phyloP scores from a whole-genome alignment of 2,113 vertebrate species.

The Pomatorhinus ruficollis region DNA sequence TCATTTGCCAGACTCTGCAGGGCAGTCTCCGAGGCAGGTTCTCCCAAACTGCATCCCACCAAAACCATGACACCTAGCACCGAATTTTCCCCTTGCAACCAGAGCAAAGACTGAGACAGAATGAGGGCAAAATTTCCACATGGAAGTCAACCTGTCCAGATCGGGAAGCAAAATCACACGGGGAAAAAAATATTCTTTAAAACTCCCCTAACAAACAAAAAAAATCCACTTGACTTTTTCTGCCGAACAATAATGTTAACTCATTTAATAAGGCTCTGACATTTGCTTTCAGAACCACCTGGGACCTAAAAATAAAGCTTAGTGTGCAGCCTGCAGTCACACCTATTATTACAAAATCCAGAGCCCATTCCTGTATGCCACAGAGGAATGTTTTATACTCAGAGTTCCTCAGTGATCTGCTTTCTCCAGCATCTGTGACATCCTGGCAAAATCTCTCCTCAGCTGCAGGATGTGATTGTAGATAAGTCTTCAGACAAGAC shows the following conservation, averaged over 20 bases:
- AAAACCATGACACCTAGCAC: neutral
- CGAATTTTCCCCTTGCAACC: neutral
- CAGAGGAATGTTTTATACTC: neutral
- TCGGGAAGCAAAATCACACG: neutral
- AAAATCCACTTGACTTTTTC: neutral
- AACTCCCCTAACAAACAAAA: neutral
- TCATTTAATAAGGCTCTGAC: constrained; percentile 37
- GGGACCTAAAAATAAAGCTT: constrained; percentile 25
- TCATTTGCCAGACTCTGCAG: neutral
- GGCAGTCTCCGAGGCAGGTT: neutral
- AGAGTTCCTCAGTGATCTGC: neutral
- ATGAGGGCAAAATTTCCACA: neutral
- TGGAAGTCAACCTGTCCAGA: neutral
- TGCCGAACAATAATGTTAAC: constrained; percentile 29
- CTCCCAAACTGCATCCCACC: neutral
- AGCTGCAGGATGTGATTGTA: rapidly evolving
- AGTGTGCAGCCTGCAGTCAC: neutral
- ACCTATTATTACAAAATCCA: neutral
- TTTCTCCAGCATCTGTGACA: neutral
- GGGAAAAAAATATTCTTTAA: neutral
- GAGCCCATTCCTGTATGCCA: neutral
- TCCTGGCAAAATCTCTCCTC: neutral
- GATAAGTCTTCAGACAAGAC: neutral
- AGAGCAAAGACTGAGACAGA: neutral
- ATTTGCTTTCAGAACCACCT: constrained; percentile 29